Conservation (phyloP, 2,113 vertebrate genomes). For the Lepisosteus oculatus region DNA sequence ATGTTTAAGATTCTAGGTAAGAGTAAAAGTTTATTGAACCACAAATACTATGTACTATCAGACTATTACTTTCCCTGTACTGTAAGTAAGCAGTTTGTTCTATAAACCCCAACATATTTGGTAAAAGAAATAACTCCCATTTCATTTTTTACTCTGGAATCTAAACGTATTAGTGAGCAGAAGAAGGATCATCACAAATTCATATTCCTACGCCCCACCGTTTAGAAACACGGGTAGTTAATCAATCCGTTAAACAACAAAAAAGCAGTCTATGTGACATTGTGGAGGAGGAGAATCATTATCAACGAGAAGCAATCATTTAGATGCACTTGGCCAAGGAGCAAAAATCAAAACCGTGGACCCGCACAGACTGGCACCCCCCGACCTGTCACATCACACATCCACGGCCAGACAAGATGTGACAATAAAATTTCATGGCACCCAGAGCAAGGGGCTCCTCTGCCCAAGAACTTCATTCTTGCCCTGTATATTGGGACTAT, state of each 20-base stretch:
- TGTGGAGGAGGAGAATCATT: slow-evolving; percentile 10
- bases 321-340: neutral
- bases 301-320: neutral
- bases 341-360: slow-evolving; percentile 26
- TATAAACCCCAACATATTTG: no score
- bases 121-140: no score
- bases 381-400: slow-evolving; percentile 35
- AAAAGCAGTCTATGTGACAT: slow-evolving; percentile 1
- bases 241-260: neutral
- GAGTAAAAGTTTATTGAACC: no score
- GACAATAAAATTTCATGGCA: slow-evolving; percentile 31
- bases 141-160: no score
- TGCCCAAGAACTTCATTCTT: slow-evolving; percentile 17
- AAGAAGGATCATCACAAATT: no score
- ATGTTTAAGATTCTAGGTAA: no score
- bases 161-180: no score
- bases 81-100: no score
- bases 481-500: neutral
- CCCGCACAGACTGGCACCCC: slow-evolving; percentile 25
- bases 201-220: neutral
- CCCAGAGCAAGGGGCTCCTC: slow-evolving; percentile 16
- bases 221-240: neutral
- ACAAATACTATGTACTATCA: no score
- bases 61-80: no score
- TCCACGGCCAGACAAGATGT: slow-evolving; percentile 26